phyloP scores from a whole-genome alignment of 2,888 invertebrate genomes.

The Stenodema calcarata region DNA sequence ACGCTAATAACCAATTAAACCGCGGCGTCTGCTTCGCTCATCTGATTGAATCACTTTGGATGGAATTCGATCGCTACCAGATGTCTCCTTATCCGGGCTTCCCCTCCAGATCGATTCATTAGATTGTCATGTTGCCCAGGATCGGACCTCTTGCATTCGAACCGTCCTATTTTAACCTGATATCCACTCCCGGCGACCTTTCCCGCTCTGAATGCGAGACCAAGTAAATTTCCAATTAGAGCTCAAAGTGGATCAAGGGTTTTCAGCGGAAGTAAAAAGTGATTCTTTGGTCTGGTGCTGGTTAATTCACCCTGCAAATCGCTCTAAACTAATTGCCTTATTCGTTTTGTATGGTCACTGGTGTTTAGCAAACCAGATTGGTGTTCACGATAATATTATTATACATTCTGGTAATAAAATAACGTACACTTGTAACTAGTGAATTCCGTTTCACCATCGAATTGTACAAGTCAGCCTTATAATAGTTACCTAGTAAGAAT shows the following conservation, averaged over 20 bases:
- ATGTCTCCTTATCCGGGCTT: background rate
- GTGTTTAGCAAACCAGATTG: too few species aligned
- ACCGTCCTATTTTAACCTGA: background rate
- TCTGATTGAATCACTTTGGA: conserved; percentile 13
- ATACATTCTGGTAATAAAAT: too few species aligned
- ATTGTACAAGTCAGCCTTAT: too few species aligned
- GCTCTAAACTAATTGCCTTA: too few species aligned
- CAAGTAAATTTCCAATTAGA: background rate
- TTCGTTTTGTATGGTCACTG: too few species aligned
- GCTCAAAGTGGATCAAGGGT: background rate
- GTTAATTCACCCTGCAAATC: background rate
- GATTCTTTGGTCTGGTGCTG: background rate
- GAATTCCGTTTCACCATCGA: too few species aligned
- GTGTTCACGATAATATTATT: too few species aligned
- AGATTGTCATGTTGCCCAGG: background rate
- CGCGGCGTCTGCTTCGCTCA: conserved; percentile 3
- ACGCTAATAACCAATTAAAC: conserved; percentile 27
- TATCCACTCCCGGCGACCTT: background rate
- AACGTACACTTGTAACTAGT: too few species aligned
- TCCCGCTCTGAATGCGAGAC: background rate
- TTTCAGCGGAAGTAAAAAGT: background rate
- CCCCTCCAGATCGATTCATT: background rate
- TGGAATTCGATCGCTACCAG: background rate
- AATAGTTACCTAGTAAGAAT: too few species aligned
- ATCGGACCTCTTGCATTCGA: background rate